Evolutionary conservation across 1,140 invertebrate species (phyloP).

Genomic region (Aphelenchoides fujianensis): DNA sequence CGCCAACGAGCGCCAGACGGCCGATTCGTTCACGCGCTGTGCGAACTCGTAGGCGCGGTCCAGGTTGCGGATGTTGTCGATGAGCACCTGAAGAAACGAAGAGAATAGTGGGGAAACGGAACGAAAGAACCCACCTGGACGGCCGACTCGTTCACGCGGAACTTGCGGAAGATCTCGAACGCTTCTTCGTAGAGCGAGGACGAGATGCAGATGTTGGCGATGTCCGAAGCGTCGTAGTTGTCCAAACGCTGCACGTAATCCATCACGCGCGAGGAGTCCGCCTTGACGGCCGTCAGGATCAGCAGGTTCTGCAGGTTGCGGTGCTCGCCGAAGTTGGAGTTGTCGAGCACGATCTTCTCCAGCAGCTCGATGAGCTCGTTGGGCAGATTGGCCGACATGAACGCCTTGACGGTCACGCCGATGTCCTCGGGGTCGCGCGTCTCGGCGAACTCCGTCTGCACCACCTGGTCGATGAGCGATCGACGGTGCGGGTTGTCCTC

Average conservation of each 20-base stretch:
- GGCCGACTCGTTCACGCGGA: constrained; percentile 99
- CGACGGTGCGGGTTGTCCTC: constrained; percentile 91
- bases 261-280: constrained; percentile 91
- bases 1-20: constrained; percentile 95
- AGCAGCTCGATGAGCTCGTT: constrained; percentile 98
- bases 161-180: constrained; percentile 99
- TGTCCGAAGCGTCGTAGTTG: constrained; percentile 99
- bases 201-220: constrained; percentile 97
- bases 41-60: constrained; percentile 99
- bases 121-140: no score
- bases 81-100: constrained; percentile 77
- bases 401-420: constrained; percentile 95
- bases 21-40: no score
- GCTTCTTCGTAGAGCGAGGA: constrained; percentile 97
- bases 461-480: constrained; percentile 91
- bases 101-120: no score
- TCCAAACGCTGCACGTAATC: constrained; percentile 83
- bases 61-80: constrained; percentile 93
- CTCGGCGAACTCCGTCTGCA: constrained; percentile 67
- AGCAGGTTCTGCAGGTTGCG: constrained; percentile 75
- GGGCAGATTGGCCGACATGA: no score
- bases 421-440: constrained; percentile 92
- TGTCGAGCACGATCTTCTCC: constrained; percentile 98
- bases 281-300: constrained; percentile 87
- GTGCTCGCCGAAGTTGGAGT: constrained; percentile 96